These are phyloP conservation scores for Autographa pulchrina DNA, from an alignment of 2,888 invertebrate genomes.

Conservation along the genomic window DNA sequence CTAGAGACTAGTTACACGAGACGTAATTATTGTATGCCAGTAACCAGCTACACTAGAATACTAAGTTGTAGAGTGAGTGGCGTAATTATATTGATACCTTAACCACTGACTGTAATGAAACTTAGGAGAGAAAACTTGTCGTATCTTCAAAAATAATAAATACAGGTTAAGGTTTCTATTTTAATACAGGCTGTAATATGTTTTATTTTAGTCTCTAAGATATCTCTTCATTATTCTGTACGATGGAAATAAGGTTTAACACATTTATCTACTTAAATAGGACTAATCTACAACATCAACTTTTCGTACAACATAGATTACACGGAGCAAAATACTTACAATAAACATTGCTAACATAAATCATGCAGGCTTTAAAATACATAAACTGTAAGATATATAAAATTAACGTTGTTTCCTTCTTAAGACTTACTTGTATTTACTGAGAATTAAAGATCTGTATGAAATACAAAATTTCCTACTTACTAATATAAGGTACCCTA, in stretches of 20 bases:
- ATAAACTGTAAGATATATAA: neutral
- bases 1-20: conserved; percentile 17
- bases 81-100: conserved; percentile 32
- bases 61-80: neutral
- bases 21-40: conserved; percentile 36
- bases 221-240: too few relatives aligned
- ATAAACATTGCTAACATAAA: conserved; percentile 31
- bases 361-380: conserved; percentile 5
- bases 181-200: too few relatives aligned
- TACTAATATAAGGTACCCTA: too few relatives aligned
- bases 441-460: too few relatives aligned
- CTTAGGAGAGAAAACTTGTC: too few relatives aligned
- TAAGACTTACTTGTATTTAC: neutral
- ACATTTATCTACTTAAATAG: too few relatives aligned
- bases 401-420: neutral
- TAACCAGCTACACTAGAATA: conserved; percentile 34
- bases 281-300: neutral
- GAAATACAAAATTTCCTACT: too few relatives aligned
- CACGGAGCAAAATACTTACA: neutral
- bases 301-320: neutral
- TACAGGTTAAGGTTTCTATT: too few relatives aligned
- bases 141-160: too few relatives aligned
- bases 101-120: neutral
- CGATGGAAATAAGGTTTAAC: too few relatives aligned
- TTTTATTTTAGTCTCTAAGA: too few relatives aligned